A percentile compares a stretch with the other conserved stretches of the same genome.
phyloP scores from a whole-genome alignment of 2,113 vertebrate genomes.

The Solea solea region DNA sequence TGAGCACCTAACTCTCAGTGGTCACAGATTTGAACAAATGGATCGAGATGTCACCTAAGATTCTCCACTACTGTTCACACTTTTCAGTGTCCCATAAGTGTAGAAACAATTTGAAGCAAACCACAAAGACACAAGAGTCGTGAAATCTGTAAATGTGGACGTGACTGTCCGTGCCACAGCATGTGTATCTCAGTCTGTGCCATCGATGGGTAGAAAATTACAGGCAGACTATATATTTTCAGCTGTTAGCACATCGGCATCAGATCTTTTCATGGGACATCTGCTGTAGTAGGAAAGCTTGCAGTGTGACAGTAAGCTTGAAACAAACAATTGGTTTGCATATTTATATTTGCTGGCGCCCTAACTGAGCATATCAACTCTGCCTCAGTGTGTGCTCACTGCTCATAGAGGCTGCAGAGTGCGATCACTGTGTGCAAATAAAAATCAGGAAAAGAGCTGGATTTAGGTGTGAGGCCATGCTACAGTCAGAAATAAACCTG shows the following conservation, averaged over 20 bases:
- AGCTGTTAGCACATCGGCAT: neutral
- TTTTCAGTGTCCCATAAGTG: too few relatives aligned
- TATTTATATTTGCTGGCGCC: neutral
- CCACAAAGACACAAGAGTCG: too few relatives aligned
- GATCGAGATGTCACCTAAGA: too few relatives aligned
- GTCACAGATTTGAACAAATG: too few relatives aligned
- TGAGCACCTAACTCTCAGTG: too few relatives aligned
- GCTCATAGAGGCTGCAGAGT: neutral
- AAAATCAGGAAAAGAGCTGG: neutral
- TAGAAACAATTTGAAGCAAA: too few relatives aligned
- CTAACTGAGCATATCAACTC: neutral
- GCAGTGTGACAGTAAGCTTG: neutral
- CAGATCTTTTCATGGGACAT: neutral
- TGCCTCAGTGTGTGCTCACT: neutral
- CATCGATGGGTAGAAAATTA: too few relatives aligned
- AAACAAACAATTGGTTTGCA: constrained; percentile 5
- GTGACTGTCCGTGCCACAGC: too few relatives aligned
- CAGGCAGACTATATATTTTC: neutral
- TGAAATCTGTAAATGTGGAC: too few relatives aligned
- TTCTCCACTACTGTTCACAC: too few relatives aligned
- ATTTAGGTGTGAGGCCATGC: constrained; percentile 3
- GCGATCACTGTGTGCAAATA: constrained; percentile 5
- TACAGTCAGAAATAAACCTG: constrained; percentile 13
- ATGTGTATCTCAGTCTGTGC: too few relatives aligned
- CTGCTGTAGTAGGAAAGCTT: neutral